Evolutionary conservation across 2,113 vertebrate species (phyloP), one percentile per base, ranked within the genome.

Genomic region (Bubalus kerabau): DNA sequence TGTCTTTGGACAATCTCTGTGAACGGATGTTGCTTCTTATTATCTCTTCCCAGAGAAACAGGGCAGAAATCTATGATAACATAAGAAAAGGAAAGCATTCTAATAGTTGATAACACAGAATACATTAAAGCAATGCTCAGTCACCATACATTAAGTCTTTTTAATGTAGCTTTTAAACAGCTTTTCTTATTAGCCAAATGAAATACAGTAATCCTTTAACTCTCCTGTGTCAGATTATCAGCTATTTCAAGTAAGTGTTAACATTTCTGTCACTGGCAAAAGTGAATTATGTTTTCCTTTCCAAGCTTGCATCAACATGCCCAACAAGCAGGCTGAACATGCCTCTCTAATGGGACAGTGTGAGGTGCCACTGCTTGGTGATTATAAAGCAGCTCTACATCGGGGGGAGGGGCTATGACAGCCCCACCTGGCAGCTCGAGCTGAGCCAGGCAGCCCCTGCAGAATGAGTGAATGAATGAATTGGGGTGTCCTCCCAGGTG

Each of bases 161-260:
- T 95, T 97, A 98, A 97, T 59, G 86, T 91, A 95, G 96, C 97
- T 98, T 98, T 98, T 97, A 98, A 99, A 98, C 97, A 98, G 98
- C 92, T 99, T 98, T 98, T 98, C 94, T 94, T 98, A 98, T 98
- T 98, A 98, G 97, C 95, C 90, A 98, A 98, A 98, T 98, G 92
- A 98, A 98, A 98, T 98, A 96, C 94, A 98, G 97, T 96, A 98
- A 98, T 98, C 97, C 91, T 98, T 98, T 98, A 98, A 98, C 96
- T 98, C 95, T 98, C 98, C 95, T 98, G 97, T 98, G 97, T 94
- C 98, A 98, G 98, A 98, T 99, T 99, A 99, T 98, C 98, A 98
- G 98, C 98, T 99, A 98, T 99, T 98, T 98, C 98, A 97, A 98
- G 97, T 91, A 98, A 98, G 98, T 98, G 98, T 98, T 98, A 98